Conservation (phyloP, 2,888 invertebrate genomes). For the Lapara coniferarum region DNA sequence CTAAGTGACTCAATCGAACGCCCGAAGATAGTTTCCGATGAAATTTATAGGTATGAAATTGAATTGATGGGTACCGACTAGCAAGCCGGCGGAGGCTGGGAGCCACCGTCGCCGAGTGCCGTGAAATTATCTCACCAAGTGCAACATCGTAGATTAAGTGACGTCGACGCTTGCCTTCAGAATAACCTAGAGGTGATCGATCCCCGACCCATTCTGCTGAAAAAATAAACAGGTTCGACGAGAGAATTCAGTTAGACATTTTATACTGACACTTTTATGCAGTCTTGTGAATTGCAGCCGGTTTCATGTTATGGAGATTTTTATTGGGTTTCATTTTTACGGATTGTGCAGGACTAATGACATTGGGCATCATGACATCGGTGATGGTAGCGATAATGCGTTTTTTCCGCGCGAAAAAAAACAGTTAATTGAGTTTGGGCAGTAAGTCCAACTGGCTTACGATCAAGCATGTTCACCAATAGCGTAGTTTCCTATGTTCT, state of each 20-base stretch:
- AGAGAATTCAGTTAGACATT: conserved; percentile 28
- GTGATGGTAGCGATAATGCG: too few relatives aligned
- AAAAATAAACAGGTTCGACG: conserved; percentile 48
- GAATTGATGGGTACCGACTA: conserved; percentile 54
- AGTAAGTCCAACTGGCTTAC: too few relatives aligned
- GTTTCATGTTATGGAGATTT: not conserved
- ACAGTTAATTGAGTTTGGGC: too few relatives aligned
- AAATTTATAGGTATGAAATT: conserved; percentile 67
- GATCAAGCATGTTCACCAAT: too few relatives aligned
- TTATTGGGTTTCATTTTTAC: not conserved
- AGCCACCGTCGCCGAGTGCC: conserved; percentile 45
- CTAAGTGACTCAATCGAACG: conserved; percentile 30
- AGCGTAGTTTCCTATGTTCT: too few relatives aligned
- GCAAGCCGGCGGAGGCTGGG: conserved; percentile 36
- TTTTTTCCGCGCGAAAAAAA: too few relatives aligned
- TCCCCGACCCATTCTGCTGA: conserved; percentile 51
- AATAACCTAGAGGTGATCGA: conserved; percentile 58
- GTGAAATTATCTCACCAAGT: conserved; percentile 70
- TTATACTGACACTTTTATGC: conserved; percentile 18
- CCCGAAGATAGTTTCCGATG: conserved; percentile 46
- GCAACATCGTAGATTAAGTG: conserved; percentile 71
- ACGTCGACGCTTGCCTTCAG: conserved; percentile 51
- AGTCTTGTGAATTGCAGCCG: conserved; percentile 3
- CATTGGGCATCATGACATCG: too few relatives aligned
- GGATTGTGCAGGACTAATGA: not conserved